phyloP scores from a whole-genome alignment of 2,797 vertebrate genomes.

The Lates japonicus region DNA sequence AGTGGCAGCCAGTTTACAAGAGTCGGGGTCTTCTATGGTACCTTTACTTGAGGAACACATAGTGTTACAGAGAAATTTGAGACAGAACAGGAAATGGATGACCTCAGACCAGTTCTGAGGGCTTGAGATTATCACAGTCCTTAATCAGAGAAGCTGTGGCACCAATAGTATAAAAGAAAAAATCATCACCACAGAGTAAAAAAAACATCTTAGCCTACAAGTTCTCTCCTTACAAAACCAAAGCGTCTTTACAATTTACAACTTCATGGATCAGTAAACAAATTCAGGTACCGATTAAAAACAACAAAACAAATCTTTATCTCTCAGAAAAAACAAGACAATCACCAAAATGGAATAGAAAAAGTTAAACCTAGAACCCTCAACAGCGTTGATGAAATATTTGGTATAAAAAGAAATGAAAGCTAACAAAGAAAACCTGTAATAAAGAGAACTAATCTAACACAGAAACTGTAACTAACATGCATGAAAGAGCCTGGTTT shows the following conservation, averaged over 20 bases:
- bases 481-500: constrained; percentile 28
- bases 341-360: constrained; percentile 16
- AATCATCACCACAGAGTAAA: constrained; percentile 5
- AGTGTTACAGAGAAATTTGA: constrained; percentile 29
- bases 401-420: constrained; percentile 28
- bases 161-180: constrained; percentile 31
- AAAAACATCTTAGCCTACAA: constrained; percentile 6
- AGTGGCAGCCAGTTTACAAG: background rate
- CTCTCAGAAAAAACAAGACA: constrained; percentile 8
- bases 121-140: constrained; percentile 18
- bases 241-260: constrained; percentile 39
- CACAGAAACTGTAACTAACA: constrained; percentile 15
- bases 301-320: constrained; percentile 5
- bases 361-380: constrained; percentile 7
- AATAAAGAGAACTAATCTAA: background rate
- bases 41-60: constrained; percentile 64
- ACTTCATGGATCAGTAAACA: constrained; percentile 29
- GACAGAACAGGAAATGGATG: constrained; percentile 39
- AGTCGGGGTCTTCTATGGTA: constrained; percentile 24
- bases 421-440: constrained; percentile 3
- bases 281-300: background rate
- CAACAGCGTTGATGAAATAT: constrained; percentile 22
- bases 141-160: constrained; percentile 23
- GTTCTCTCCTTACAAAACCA: constrained; percentile 30
- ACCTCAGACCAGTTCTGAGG: constrained; percentile 43